These are phyloP conservation scores for Alcedo quadribrachys DNA, from an alignment of 2,797 vertebrate genomes.

Conservation along the genomic window DNA sequence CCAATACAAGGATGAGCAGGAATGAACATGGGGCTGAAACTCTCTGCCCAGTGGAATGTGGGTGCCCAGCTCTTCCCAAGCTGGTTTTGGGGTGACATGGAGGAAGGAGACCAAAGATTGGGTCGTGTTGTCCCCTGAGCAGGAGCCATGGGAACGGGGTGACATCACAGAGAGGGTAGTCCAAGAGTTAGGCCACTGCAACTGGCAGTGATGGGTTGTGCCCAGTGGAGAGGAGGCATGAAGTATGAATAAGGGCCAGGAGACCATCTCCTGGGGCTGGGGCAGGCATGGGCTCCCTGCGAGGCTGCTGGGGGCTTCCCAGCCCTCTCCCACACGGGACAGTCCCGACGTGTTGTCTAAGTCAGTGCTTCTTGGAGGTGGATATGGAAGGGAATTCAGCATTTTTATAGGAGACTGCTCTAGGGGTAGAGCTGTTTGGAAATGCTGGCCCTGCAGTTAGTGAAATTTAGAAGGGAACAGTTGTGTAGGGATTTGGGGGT, in stretches of 20 bases:
- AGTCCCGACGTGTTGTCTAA: background rate
- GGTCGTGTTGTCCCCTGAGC: background rate
- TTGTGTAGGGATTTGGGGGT: background rate
- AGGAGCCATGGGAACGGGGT: background rate
- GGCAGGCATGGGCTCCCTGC: background rate
- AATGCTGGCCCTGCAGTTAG: background rate
- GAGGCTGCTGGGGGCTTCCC: slow-evolving; percentile 26
- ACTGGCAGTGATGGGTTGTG: fast-evolving
- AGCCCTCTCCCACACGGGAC: background rate
- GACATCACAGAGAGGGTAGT: slow-evolving; percentile 27
- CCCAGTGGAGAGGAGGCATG: background rate
- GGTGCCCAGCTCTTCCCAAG: background rate
- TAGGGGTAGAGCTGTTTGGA: background rate
- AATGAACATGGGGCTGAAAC: background rate
- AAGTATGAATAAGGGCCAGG: slow-evolving; percentile 28
- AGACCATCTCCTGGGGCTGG: background rate
- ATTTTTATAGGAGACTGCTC: background rate
- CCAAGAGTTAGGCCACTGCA: fast-evolving
- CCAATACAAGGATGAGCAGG: fast-evolving
- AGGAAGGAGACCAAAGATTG: fast-evolving
- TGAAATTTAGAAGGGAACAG: background rate
- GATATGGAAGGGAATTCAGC: background rate
- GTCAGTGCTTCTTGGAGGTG: background rate
- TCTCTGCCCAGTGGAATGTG: background rate
- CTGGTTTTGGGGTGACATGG: background rate